These are phyloP conservation scores for Drosophila neocordata DNA, from an alignment of 1,140 invertebrate species.

Conservation along the genomic window DNA sequence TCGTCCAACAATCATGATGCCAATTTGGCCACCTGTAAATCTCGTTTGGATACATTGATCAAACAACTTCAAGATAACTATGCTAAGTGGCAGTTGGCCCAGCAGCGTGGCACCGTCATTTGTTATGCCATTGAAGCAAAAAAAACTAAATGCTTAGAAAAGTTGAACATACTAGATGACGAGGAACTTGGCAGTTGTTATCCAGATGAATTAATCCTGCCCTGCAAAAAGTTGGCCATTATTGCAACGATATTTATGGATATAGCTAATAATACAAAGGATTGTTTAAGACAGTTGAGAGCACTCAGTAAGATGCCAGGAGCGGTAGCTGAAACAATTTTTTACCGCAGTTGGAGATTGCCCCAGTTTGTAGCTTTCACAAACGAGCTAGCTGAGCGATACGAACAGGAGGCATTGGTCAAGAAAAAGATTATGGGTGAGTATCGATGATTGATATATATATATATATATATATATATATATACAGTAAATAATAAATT, in stretches of 20 bases:
- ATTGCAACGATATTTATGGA: conserved; percentile 71
- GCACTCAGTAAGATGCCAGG: conserved; percentile 49
- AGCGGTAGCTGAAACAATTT: conserved; percentile 33
- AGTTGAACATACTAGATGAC: not conserved
- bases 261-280: conserved; percentile 56
- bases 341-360: conserved; percentile 66
- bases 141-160: conserved; percentile 63
- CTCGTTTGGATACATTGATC: conserved; percentile 44
- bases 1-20: conserved; percentile 42
- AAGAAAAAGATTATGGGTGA: conserved; percentile 64
- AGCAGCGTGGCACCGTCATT: conserved; percentile 62
- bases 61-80: conserved; percentile 62
- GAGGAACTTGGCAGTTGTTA: conserved; percentile 28
- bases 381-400: conserved; percentile 50
- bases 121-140: conserved; percentile 71
- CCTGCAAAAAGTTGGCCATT: conserved; percentile 65
- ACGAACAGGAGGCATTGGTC: conserved; percentile 52
- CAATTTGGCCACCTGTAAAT: conserved; percentile 48
- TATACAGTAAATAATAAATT: not conserved
- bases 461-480: too few relatives aligned
- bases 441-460: not conserved
- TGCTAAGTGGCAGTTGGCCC: conserved; percentile 72
- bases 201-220: conserved; percentile 49
- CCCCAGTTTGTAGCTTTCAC: conserved; percentile 63
- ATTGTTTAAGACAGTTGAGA: conserved; percentile 54